These are phyloP conservation scores for Torymus tubicola DNA, from an alignment of 2,888 invertebrate species.

Conservation along the genomic window DNA sequence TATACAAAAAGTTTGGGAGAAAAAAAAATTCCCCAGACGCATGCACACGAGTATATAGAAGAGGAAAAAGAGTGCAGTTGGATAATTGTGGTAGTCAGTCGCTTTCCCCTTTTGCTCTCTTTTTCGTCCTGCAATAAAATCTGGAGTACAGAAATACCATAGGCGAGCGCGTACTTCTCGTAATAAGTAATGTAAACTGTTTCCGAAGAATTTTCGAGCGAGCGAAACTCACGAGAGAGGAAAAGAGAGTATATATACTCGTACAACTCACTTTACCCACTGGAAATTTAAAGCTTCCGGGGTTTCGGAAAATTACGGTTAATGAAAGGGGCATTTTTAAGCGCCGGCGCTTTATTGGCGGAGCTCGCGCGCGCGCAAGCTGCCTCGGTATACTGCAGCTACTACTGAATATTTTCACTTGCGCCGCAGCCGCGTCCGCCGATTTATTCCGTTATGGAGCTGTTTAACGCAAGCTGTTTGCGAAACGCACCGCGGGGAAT, in stretches of 20 bases:
- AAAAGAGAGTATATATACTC: neutral
- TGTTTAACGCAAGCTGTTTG: neutral
- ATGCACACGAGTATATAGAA: no score
- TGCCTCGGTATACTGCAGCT: no score
- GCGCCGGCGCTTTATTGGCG: neutral
- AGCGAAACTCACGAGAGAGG: no score
- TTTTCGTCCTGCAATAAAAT: no score
- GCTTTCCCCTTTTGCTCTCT: no score
- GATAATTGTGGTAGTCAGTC: no score
- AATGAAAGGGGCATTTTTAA: constrained; percentile 30
- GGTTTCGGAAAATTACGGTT: constrained; percentile 17
- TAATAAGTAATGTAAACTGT: constrained; percentile 29
- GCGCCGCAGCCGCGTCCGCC: neutral
- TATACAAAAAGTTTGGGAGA: no score
- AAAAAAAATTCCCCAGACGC: no score
- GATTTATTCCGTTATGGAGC: neutral
- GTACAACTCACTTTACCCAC: constrained; percentile 14
- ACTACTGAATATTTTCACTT: neutral
- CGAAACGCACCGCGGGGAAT: neutral
- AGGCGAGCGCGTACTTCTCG: no score
- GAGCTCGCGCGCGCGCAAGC: no score
- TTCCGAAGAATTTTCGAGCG: constrained; percentile 39
- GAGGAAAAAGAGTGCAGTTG: no score
- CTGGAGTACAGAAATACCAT: no score
- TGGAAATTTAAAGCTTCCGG: constrained; percentile 35